Evolutionary conservation across 2,113 vertebrate genomes (phyloP).

Genomic region (Lipotes vexillifer): DNA sequence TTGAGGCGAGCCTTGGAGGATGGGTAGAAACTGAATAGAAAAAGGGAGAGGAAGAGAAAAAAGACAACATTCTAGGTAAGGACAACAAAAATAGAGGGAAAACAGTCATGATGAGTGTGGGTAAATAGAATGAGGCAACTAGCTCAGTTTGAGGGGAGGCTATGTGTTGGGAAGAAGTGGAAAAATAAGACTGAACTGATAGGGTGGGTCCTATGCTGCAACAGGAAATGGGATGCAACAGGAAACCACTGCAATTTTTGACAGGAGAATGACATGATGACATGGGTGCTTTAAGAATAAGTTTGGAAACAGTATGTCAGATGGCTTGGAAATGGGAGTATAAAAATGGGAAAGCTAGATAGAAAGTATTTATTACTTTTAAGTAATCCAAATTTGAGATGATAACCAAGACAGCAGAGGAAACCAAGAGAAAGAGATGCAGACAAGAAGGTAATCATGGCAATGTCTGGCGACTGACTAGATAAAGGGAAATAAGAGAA

Average conservation of each 20-base stretch:
- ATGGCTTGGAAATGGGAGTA: not conserved
- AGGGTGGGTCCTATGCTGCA: not conserved
- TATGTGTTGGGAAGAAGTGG: not conserved
- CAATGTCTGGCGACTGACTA: not conserved
- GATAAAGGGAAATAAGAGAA: not conserved
- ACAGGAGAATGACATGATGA: not conserved
- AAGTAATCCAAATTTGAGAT: slow-evolving; percentile 11
- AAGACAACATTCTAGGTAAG: not conserved
- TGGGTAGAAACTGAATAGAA: not conserved
- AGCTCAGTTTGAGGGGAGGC: not conserved
- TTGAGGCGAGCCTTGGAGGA: not conserved
- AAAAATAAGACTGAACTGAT: not conserved
- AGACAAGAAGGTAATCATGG: not conserved
- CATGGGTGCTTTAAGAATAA: not conserved
- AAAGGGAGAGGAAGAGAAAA: not conserved
- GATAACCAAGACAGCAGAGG: not conserved
- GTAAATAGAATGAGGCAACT: not conserved
- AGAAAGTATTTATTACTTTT: slow-evolving; percentile 14
- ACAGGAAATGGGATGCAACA: not conserved
- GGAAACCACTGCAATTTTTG: not conserved
- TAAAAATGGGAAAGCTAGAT: not conserved
- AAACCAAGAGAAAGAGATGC: slow-evolving; percentile 9
- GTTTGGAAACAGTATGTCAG: not conserved
- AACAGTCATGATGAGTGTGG: not conserved
- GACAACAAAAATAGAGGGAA: not conserved